These are phyloP conservation scores for Atethmia centrago DNA, from an alignment of 2,888 invertebrate species.

Conservation along the genomic window DNA sequence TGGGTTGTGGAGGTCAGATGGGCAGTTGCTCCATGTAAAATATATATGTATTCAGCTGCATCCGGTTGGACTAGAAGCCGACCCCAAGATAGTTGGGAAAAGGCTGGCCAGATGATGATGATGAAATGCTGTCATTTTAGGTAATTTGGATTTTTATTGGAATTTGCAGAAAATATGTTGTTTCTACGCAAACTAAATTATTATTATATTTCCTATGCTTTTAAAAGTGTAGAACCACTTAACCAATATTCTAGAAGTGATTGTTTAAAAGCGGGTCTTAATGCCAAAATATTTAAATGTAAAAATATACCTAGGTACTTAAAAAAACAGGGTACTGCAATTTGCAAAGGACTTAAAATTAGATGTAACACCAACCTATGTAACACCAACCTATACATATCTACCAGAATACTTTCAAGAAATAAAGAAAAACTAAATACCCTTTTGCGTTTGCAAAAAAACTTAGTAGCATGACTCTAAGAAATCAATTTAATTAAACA, in stretches of 20 bases:
- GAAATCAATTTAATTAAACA: constrained; percentile 30
- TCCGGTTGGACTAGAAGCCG: too few species aligned
- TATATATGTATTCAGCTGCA: too few species aligned
- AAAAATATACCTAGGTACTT: background rate
- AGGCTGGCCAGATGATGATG: too few species aligned
- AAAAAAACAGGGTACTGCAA: background rate
- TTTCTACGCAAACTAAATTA: background rate
- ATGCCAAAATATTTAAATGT: background rate
- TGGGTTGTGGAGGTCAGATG: too few species aligned
- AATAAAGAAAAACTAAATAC: background rate
- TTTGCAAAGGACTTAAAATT: background rate
- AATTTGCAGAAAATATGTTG: constrained; percentile 27
- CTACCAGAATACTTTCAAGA: too few species aligned
- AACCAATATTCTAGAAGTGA: background rate
- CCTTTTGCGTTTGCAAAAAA: background rate
- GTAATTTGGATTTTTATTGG: constrained; percentile 21
- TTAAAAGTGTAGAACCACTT: background rate
- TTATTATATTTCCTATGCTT: background rate
- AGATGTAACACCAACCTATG: background rate
- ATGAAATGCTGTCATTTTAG: constrained; percentile 57
- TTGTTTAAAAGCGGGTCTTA: background rate
- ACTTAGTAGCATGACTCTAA: background rate
- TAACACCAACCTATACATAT: constrained; percentile 2
- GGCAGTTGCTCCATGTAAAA: too few species aligned
- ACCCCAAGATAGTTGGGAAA: too few species aligned